phyloP scores from a whole-genome alignment of 2,797 vertebrate genomes.

The Iguana delicatissima region DNA sequence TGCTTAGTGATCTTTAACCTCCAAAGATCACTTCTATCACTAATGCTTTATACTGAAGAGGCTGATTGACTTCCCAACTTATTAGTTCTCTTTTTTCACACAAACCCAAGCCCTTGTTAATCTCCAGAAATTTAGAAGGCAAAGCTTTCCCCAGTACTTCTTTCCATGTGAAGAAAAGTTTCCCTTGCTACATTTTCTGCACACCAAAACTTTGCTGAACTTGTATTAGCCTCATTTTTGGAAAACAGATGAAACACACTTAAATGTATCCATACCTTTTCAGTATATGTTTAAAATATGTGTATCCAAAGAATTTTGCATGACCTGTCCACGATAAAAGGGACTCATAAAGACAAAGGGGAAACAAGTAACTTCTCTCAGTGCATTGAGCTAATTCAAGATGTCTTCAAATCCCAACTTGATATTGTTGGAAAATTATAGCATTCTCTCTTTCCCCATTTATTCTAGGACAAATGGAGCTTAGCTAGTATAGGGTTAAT shows the following conservation, averaged over 20 bases:
- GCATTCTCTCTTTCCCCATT: too few species aligned
- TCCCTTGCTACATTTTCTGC: background rate
- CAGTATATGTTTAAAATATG: background rate
- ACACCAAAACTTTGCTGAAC: background rate
- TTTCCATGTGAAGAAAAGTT: background rate
- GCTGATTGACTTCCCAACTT: background rate
- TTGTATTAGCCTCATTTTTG: background rate
- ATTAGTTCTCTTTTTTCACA: background rate
- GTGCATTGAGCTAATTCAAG: background rate
- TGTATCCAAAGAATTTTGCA: background rate
- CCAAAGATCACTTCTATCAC: background rate
- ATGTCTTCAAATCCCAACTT: background rate
- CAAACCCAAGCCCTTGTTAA: background rate
- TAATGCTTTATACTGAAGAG: slow-evolving; percentile 10
- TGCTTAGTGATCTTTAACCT: slow-evolving; percentile 29
- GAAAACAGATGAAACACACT: background rate
- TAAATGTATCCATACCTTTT: too few species aligned
- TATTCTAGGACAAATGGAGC: too few species aligned
- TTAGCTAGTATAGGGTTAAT: too few species aligned
- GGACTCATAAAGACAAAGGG: background rate
- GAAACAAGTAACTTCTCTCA: too few species aligned
- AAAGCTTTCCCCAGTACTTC: background rate
- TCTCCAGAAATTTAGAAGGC: background rate
- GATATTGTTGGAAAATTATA: too few species aligned
- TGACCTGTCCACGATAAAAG: background rate